These are phyloP conservation scores for Operophtera brumata DNA, from an alignment of 2,888 invertebrate genomes.

Conservation along the genomic window DNA sequence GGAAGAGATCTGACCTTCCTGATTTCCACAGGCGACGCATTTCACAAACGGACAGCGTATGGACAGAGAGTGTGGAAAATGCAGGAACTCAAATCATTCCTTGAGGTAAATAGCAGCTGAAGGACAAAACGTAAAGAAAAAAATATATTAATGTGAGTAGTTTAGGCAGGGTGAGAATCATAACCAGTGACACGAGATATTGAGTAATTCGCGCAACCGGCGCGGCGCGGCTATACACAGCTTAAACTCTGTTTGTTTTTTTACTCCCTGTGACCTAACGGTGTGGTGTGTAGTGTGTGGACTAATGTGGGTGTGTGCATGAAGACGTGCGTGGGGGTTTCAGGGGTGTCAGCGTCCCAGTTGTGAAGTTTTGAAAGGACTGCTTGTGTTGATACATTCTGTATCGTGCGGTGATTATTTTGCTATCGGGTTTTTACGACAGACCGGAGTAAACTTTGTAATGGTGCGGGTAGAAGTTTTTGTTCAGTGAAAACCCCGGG, in stretches of 20 bases:
- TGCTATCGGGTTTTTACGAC: slow-evolving; percentile 14
- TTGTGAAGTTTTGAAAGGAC: slow-evolving; percentile 34
- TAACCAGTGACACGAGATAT: neutral
- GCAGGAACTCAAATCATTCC: too few species aligned
- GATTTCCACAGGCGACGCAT: too few species aligned
- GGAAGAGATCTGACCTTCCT: too few species aligned
- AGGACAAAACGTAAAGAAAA: too few species aligned
- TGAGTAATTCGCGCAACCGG: too few species aligned
- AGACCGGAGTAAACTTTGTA: slow-evolving; percentile 9
- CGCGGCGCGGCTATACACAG: neutral
- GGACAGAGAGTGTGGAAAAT: too few species aligned
- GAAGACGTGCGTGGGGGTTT: slow-evolving; percentile 19
- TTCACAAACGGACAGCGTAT: too few species aligned
- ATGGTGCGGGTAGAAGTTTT: slow-evolving; percentile 1
- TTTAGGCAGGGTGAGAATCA: neutral
- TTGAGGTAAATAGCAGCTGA: too few species aligned
- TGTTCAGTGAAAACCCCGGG: neutral
- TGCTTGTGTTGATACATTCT: slow-evolving; percentile 28
- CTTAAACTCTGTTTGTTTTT: slow-evolving; percentile 1
- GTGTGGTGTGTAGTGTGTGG: slow-evolving; percentile 7
- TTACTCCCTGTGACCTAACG: slow-evolving; percentile 1
- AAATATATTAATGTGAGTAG: too few species aligned
- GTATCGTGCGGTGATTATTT: slow-evolving; percentile 29
- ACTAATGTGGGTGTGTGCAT: slow-evolving; percentile 5
- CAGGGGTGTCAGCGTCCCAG: slow-evolving; percentile 49